Evolutionary conservation across 2,888 invertebrate genomes (phyloP).

Genomic region (Caenorhabditis sp.): DNA sequence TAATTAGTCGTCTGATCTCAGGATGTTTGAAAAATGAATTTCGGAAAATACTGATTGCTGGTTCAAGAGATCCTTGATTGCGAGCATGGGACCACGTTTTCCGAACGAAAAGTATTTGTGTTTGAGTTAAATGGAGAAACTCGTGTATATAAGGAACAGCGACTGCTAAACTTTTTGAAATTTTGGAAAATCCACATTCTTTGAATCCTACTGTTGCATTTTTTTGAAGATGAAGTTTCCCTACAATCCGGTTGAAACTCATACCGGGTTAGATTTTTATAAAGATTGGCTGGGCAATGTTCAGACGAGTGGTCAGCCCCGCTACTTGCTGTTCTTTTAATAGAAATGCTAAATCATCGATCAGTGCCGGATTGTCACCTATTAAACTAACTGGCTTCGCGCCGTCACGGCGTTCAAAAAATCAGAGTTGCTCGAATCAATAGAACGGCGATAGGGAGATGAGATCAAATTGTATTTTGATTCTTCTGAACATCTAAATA

Average conservation of each 20-base stretch:
- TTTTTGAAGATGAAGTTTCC: constrained; percentile 60
- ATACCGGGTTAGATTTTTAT: constrained; percentile 54
- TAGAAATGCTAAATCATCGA: constrained; percentile 39
- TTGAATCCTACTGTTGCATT: constrained; percentile 63
- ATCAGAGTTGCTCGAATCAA: constrained; percentile 52
- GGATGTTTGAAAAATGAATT: constrained; percentile 74
- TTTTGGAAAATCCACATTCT: too few species aligned
- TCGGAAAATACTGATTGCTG: constrained; percentile 71
- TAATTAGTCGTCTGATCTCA: constrained; percentile 69
- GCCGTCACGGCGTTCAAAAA: constrained; percentile 56
- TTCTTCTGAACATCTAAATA: constrained; percentile 36
- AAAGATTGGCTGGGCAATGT: constrained; percentile 10
- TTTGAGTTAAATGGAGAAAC: constrained; percentile 64
- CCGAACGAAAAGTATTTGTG: constrained; percentile 70
- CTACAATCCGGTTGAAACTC: constrained; percentile 36
- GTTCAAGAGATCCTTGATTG: constrained; percentile 71
- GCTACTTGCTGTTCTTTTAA: constrained; percentile 63
- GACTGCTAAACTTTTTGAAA: constrained; percentile 1
- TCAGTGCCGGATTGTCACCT: background rate
- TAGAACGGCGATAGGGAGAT: constrained; percentile 8
- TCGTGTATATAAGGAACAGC: constrained; percentile 53
- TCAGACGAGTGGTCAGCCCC: constrained; percentile 29
- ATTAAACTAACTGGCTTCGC: constrained; percentile 61
- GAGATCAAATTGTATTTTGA: too few species aligned
- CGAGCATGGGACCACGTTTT: constrained; percentile 72